Base-by-base conservation (phyloP, 2,113 vertebrate species). In the Megaceryle torquata region DNA sequence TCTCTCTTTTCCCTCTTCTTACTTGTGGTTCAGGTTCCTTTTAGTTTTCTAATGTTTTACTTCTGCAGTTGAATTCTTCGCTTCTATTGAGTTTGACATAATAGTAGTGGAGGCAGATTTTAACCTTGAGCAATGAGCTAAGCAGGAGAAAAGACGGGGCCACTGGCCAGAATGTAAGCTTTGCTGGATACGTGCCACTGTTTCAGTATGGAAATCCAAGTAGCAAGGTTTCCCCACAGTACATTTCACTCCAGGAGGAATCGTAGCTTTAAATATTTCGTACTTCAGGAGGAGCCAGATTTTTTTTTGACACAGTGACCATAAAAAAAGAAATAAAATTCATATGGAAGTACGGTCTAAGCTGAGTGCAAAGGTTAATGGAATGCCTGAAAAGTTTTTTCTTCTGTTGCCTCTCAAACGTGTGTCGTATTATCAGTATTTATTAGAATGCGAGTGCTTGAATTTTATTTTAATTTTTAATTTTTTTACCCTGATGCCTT, bases 241-340 rank as follows among this genome's bases (percentile, higher is more conserved):
- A 24, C 20, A 6, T 43, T 59, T 74, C 82, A n/a, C 78, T 56
- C 26, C 74, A 71, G 59, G 59, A 80, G 63, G 67, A 96, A 51
- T 86, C 20, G 5, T 37, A 53, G 28, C 82, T 91, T 67, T 78
- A 71, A 92, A 51, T 68, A 71, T 21, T 67, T 71, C 35, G 50
- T 94, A 9, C 84, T 93, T 96, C 70, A 88, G 76, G 64, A 74
- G 86, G 48, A 68, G n/a, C 31, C 56, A 83, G 28, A 25, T 71
- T 93, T 88, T 76, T 69, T 93, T 86, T 76, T 54, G 61, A 56
- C 25, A 37, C 5, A 10, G 33, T 5, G 10, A 85, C 68, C 80
- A 59, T 85, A 77, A 95, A 93, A 93, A 87, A 67, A 57, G 15
- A 83, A 96, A 67, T 89, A 88, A 88, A 91, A 90, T 67, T 95